Base-by-base conservation (phyloP, 2,113 vertebrate species). In the Myanophis thanlyinensis region DNA sequence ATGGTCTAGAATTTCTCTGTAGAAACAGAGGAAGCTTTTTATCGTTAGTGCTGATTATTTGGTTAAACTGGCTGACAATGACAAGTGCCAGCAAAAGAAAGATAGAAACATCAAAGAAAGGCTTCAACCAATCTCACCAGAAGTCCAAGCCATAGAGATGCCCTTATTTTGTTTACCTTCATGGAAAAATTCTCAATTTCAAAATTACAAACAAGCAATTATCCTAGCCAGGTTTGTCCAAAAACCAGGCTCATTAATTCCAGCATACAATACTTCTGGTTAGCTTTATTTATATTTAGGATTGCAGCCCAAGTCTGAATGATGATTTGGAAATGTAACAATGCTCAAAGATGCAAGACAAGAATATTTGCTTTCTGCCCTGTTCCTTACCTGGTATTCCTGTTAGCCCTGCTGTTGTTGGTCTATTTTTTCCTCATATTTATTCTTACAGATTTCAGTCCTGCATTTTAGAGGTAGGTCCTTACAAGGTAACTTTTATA, bases 231-330 rank as follows among this genome's bases (percentile, higher is more conserved):
- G 13, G 88, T 90, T 90, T 54, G 35, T 90, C 86, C 59, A 25
- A 46, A 85, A 51, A 46, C 11, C 23, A 85, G 52, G 49, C 53
- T 62, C 80, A 62, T 90, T 89, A 89, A 51, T 93, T 93, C 86
- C 80, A 89, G 51, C 85, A 86, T 59, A n/a, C 13, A 2, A 5
- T 59, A 89, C 59, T 51, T 85, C 51, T 88, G 85, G 73, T 84
- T 90, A 86, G 46, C 40, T 51, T 54, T 86, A 59, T 90, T 93
- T 89, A 86, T 51, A 25, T 86, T 93, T 90, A 86, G 88, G 88
- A 59, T 90, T 93, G 52, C 92, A 90, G 88, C 80, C 92, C 88
- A 51, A 62, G 47, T 44, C 47, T 92, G 88, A 62, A 15, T 86
- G 30, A 54, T 90, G 47, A 90, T 86, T 89, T 62, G 51, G 88